Evolutionary conservation across 2,888 invertebrate genomes (phyloP).

Genomic region (Pomacea canaliculata): DNA sequence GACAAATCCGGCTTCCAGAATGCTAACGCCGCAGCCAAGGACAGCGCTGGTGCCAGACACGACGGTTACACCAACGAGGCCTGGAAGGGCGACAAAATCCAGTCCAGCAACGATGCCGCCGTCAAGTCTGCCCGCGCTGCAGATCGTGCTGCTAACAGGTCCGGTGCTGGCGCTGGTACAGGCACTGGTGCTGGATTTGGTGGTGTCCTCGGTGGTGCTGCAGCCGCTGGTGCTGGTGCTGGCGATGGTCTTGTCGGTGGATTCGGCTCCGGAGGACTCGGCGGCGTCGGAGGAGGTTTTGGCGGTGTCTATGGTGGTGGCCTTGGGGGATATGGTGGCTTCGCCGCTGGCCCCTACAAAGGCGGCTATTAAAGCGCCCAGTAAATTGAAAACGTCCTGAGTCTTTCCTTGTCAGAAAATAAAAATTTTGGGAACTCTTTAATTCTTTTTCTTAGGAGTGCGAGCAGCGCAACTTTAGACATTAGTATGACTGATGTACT

Average conservation of each 20-base stretch:
- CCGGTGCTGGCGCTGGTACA: conserved; percentile 1
- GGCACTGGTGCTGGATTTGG: not conserved
- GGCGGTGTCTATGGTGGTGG: conserved; percentile 13
- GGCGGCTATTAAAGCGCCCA: conserved; percentile 5
- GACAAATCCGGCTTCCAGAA: conserved; percentile 22
- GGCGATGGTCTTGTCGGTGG: not conserved
- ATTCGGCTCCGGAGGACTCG: not conserved
- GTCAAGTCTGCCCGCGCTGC: conserved; percentile 10
- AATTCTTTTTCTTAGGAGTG: no score
- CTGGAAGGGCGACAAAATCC: conserved; percentile 19
- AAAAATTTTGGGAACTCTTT: no score
- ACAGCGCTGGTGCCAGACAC: conserved; percentile 4
- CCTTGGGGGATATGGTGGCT: conserved; percentile 6
- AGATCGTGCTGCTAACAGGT: conserved; percentile 9
- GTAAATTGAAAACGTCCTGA: no score
- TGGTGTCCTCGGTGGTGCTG: not conserved
- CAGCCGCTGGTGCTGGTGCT: not conserved
- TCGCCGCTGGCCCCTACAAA: not conserved
- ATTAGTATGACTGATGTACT: no score
- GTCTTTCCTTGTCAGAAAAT: no score
- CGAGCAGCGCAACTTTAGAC: no score
- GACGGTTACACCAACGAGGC: conserved; percentile 18
- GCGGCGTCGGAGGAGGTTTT: not conserved
- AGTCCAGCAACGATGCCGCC: not conserved
- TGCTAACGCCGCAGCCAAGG: conserved; percentile 12